These are phyloP conservation scores for Ooceraea biroi DNA, from an alignment of 1,140 invertebrate species.

Conservation along the genomic window DNA sequence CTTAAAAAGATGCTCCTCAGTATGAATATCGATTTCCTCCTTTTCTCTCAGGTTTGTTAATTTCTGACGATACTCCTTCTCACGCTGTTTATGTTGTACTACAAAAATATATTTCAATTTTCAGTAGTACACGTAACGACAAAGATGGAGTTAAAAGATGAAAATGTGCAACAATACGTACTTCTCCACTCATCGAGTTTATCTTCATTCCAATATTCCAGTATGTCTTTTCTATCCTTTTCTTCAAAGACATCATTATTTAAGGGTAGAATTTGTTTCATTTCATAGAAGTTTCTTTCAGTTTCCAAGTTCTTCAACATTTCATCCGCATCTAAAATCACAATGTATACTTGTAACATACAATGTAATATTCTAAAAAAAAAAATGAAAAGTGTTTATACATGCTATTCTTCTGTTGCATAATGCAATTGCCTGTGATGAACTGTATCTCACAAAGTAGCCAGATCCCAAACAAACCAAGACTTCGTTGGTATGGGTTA, in stretches of 20 bases:
- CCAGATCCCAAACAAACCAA: slow-evolving; percentile 90
- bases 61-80: slow-evolving; percentile 85
- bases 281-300: slow-evolving; percentile 85
- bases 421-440: slow-evolving; percentile 88
- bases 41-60: slow-evolving; percentile 79
- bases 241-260: slow-evolving; percentile 80
- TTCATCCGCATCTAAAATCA: slow-evolving; percentile 83
- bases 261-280: slow-evolving; percentile 81
- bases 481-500: slow-evolving; percentile 92
- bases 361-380: background rate
- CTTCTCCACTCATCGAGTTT: slow-evolving; percentile 87
- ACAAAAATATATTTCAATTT: slow-evolving; percentile 1
- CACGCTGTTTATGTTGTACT: slow-evolving; percentile 86
- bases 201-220: slow-evolving; percentile 87
- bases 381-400: slow-evolving; percentile 76
- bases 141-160: background rate
- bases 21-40: slow-evolving; percentile 76
- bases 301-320: slow-evolving; percentile 84
- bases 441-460: slow-evolving; percentile 90
- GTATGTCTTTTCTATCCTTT: slow-evolving; percentile 84
- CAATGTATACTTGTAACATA: background rate
- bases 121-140: background rate
- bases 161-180: slow-evolving; percentile 70
- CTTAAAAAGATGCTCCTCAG: slow-evolving; percentile 85
- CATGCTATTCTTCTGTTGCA: slow-evolving; percentile 88